Conservation (phyloP, 2,888 invertebrate species). For the Proisotoma minuta region DNA sequence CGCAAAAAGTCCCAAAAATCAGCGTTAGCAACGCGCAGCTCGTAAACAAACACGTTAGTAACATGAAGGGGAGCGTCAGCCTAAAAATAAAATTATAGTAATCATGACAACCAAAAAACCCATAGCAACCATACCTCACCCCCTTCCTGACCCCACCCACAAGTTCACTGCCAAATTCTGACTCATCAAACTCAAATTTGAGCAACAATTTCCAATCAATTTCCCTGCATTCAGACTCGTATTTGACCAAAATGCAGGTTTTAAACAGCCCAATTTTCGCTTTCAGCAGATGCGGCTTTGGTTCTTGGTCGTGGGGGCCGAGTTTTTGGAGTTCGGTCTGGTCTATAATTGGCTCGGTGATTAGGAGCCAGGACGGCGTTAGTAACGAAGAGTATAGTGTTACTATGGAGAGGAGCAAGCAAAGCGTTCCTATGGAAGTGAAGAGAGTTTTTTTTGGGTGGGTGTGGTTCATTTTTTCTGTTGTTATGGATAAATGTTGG, state of each 20-base stretch:
- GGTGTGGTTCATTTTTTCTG: neutral
- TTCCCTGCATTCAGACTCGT: too few species aligned
- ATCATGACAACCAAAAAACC: neutral
- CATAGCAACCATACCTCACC: neutral
- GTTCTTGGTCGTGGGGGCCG: slow-evolving; percentile 41
- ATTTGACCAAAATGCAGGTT: slow-evolving; percentile 42
- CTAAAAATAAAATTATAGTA: slow-evolving; percentile 14
- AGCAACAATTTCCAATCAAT: too few species aligned
- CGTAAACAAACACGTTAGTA: slow-evolving; percentile 43
- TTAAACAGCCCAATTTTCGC: slow-evolving; percentile 44
- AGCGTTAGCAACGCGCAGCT: slow-evolving; percentile 42
- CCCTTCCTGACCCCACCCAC: slow-evolving; percentile 15
- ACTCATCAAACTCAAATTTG: too few species aligned
- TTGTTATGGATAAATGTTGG: slow-evolving; percentile 4
- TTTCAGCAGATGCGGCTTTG: slow-evolving; percentile 40
- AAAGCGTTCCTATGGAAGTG: slow-evolving; percentile 41
- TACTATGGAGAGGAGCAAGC: slow-evolving; percentile 36
- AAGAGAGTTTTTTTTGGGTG: slow-evolving; percentile 44
- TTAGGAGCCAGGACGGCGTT: slow-evolving; percentile 42
- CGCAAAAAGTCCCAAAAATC: slow-evolving; percentile 45
- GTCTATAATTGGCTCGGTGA: slow-evolving; percentile 44
- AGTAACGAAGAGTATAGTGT: slow-evolving; percentile 42
- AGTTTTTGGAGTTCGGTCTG: slow-evolving; percentile 42
- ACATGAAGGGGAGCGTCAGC: slow-evolving; percentile 45
- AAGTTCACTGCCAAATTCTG: too few species aligned